A percentile compares a stretch with the other conserved stretches of the same genome.
phyloP scores from a whole-genome alignment of 2,888 invertebrate genomes.

The Andrena dorsata region DNA sequence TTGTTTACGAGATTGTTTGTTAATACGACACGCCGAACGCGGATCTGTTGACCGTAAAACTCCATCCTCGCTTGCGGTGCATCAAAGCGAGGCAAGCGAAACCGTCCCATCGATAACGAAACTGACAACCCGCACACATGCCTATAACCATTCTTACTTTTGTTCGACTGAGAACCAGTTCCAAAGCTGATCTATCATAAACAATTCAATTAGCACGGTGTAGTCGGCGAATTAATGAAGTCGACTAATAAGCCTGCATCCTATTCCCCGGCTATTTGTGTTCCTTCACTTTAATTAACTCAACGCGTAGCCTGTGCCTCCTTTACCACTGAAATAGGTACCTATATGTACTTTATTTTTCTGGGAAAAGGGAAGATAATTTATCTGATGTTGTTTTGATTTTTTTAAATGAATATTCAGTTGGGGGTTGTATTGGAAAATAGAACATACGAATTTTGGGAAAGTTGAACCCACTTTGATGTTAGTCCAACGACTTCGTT shows the following conservation, averaged over 20 bases:
- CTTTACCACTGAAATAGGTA: not conserved
- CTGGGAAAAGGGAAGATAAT: not conserved
- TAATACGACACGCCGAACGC: conserved; percentile 58
- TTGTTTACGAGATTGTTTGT: conserved; percentile 77
- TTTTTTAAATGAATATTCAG: too few relatives aligned
- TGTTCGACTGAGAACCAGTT: conserved; percentile 21
- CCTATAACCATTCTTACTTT: not conserved
- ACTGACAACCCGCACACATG: not conserved
- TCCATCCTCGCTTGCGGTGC: conserved; percentile 33
- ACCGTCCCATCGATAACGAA: conserved; percentile 10
- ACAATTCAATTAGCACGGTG: conserved; percentile 41
- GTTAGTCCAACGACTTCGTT: too few relatives aligned
- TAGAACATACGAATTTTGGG: too few relatives aligned
- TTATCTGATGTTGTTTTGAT: not conserved
- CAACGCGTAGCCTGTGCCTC: conserved; percentile 12
- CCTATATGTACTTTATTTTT: not conserved
- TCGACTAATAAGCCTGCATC: not conserved
- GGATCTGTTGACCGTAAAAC: conserved; percentile 42
- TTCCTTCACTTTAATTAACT: conserved; percentile 30
- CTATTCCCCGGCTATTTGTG: not conserved
- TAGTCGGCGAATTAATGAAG: conserved; percentile 33
- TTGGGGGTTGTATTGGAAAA: too few relatives aligned
- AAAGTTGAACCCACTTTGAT: too few relatives aligned
- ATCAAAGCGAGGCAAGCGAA: conserved; percentile 42
- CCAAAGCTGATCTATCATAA: not conserved